phyloP scores from a whole-genome alignment of 2,797 vertebrate genomes.

The Ara ararauna region DNA sequence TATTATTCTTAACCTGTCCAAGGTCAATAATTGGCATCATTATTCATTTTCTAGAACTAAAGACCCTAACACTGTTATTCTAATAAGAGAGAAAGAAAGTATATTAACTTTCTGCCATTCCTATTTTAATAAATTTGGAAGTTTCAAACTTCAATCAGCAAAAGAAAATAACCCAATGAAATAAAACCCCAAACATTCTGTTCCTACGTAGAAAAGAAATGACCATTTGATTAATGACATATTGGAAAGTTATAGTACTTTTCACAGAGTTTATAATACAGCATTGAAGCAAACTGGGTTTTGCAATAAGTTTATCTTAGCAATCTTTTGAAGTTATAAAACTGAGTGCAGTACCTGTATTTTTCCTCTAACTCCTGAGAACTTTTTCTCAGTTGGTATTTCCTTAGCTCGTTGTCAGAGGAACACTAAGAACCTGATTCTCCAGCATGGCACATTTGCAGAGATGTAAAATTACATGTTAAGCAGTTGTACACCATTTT shows the following conservation, averaged over 20 bases:
- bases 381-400: neutral
- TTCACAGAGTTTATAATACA: neutral
- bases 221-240: neutral
- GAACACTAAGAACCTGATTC: neutral
- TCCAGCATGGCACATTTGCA: neutral
- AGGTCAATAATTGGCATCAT: conserved; percentile 64
- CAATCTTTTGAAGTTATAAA: neutral
- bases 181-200: neutral
- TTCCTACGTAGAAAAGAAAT: neutral
- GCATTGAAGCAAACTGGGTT: neutral
- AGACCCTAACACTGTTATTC: conserved; percentile 55
- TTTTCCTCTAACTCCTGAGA: neutral
- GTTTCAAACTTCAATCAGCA: neutral
- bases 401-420: neutral
- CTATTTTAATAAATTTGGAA: neutral
- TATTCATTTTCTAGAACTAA: conserved; percentile 61
- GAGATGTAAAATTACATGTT: neutral
- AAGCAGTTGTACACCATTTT: neutral
- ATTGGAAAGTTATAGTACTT: neutral
- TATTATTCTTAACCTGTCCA: conserved; percentile 46
- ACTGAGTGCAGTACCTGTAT: neutral
- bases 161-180: neutral
- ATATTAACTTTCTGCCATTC: neutral
- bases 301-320: neutral
- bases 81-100: neutral